These are phyloP conservation scores for Burhinus oedicnemus DNA, from an alignment of 2,113 vertebrate species.

Conservation along the genomic window DNA sequence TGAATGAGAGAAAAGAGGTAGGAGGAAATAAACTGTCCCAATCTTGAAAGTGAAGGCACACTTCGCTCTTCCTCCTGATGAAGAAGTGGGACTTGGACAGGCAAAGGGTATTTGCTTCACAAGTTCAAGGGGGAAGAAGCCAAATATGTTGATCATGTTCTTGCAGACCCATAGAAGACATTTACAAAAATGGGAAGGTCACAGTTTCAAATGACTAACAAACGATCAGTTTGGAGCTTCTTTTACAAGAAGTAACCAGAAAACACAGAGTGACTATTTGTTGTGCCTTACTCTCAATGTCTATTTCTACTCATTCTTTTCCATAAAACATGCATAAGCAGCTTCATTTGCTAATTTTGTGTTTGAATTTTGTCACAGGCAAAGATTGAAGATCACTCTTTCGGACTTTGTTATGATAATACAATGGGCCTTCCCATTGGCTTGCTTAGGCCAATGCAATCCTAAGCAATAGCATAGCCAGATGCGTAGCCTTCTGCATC, in stretches of 20 bases:
- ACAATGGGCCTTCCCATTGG: not conserved
- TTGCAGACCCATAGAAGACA: not conserved
- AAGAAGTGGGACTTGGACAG: not conserved
- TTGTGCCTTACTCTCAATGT: not conserved
- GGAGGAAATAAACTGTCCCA: not conserved
- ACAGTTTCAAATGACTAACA: not conserved
- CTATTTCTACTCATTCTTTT: not conserved
- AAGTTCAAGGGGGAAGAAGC: not conserved
- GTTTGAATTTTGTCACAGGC: not conserved
- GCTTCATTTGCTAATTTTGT: not conserved
- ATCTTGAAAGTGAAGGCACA: not conserved
- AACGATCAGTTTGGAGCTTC: not conserved
- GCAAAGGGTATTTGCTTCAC: not conserved
- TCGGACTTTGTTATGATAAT: not conserved
- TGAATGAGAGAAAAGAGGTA: not conserved
- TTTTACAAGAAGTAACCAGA: not conserved
- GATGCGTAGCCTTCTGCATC: not conserved
- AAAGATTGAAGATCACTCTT: not conserved
- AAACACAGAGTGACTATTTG: not conserved
- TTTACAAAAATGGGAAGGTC: not conserved
- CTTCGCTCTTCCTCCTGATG: not conserved
- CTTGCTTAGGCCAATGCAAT: not conserved
- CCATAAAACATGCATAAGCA: not conserved
- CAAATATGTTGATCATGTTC: not conserved
- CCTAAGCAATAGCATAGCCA: not conserved